Evolutionary conservation across 1,140 invertebrate genomes (phyloP), one percentile per base, ranked within the genome.

Genomic region (Platorchestia sp.): DNA sequence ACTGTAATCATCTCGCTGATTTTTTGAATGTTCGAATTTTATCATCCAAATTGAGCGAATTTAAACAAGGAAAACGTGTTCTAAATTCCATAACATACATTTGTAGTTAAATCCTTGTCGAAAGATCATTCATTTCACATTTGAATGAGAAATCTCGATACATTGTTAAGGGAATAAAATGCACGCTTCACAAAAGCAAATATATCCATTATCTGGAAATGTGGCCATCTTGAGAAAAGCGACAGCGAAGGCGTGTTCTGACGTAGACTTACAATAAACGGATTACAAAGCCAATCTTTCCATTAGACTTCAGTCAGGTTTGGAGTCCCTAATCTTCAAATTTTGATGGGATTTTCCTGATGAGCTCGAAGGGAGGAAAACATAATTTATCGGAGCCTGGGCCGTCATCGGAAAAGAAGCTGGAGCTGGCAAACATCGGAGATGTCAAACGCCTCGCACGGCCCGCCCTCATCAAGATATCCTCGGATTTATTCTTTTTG

Each of bases 291-390:
- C 43, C 91, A 45, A 93, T 93, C 91, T 93, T 93, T 93, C 91
- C 91, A 93, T 93, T 93, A 93, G 91, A 93, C 91, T 93, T 93
- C 43, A 93, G 91, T 93, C 45, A 93, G 45, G 43, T 93, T 93
- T 93, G 43, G 91, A 45, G 43, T 93, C 43, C 91, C 43, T 93
- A 93, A 93, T 93, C 91, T 45, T 93, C 91, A 93, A 93, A 93
- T 93, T 93, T 47, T 93, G 91, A 93, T 93, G 91, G 91, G 45
- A 45, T 93, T 93, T 93, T 93, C 91, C 45, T 93, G 91, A 93
- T 93, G 91, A 93, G 91, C 43, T n/a, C 45, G 91, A 93, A 93
- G 43, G 45, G 43, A 93, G 47, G 87, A 93, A 93, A 93, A 93
- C 91, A 93, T 93, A 93, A 93, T 45, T 93, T 93, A 93, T 93